Conservation (phyloP, 1,140 invertebrate species). For the Belonocnema kinseyi region DNA sequence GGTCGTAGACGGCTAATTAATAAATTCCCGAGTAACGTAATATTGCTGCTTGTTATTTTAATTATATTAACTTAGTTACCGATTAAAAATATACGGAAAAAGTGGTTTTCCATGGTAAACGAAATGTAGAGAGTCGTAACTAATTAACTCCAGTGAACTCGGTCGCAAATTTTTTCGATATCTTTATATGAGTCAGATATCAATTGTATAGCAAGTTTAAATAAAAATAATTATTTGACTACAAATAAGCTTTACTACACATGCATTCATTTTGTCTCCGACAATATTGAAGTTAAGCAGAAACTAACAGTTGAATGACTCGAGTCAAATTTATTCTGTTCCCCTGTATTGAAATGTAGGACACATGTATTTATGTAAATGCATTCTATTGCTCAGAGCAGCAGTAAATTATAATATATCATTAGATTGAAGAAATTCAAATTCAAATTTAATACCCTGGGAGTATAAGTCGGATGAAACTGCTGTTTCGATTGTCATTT, state of each 20-base stretch:
- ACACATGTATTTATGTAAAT: conserved; percentile 17
- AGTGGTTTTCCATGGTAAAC: too few relatives aligned
- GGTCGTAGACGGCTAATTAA: too few relatives aligned
- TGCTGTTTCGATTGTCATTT: background rate
- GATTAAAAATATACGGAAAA: too few relatives aligned
- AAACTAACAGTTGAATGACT: background rate
- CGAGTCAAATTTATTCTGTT: background rate
- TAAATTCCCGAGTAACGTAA: too few relatives aligned
- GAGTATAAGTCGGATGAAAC: background rate
- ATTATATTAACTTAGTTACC: too few relatives aligned
- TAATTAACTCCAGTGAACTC: background rate
- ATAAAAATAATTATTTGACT: background rate
- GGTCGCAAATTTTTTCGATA: background rate
- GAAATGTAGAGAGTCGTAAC: background rate
- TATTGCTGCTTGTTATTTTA: too few relatives aligned
- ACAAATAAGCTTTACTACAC: background rate
- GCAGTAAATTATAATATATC: conserved; percentile 9
- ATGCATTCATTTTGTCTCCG: background rate
- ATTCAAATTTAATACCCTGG: background rate
- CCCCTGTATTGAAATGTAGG: conserved; percentile 1
- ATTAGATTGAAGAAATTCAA: conserved; percentile 18
- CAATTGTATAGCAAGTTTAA: background rate
- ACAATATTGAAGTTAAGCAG: background rate
- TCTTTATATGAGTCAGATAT: background rate
- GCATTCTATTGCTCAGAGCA: background rate